These are phyloP conservation scores for Pammene aurita DNA, from an alignment of 2,888 invertebrate genomes.

Conservation along the genomic window DNA sequence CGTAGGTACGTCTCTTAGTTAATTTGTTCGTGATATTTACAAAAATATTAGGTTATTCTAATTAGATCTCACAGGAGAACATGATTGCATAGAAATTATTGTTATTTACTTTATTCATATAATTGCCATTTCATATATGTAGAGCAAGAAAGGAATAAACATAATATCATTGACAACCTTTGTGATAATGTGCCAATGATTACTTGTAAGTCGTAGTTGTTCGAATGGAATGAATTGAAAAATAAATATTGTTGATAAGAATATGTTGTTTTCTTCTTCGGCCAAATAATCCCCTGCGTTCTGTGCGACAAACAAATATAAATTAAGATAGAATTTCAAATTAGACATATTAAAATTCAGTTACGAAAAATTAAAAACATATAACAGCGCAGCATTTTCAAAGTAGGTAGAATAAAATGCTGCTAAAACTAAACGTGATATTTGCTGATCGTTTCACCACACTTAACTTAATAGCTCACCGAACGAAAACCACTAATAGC, in stretches of 20 bases:
- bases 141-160: constrained; percentile 29
- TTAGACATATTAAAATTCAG: too few species aligned
- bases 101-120: constrained; percentile 47
- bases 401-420: too few species aligned
- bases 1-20: background rate
- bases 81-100: constrained; percentile 48
- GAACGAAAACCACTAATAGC: too few species aligned
- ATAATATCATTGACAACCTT: constrained; percentile 77
- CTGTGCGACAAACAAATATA: background rate
- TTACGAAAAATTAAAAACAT: too few species aligned
- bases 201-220: constrained; percentile 64
- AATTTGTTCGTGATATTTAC: constrained; percentile 3
- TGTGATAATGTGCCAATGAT: constrained; percentile 85
- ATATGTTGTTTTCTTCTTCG: background rate
- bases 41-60: constrained; percentile 22
- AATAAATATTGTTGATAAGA: constrained; percentile 31
- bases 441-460: too few species aligned
- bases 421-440: too few species aligned
- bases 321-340: too few species aligned
- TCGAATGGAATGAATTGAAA: constrained; percentile 27
- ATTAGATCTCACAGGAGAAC: constrained; percentile 47
- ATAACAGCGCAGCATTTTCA: too few species aligned
- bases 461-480: too few species aligned
- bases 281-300: constrained; percentile 5
- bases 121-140: constrained; percentile 46